Percentiles rank a stretch among this genome's conserved stretches.
Evolutionary conservation across 2,888 invertebrate genomes (phyloP).

Genomic region (Drosophila nr. fundita): DNA sequence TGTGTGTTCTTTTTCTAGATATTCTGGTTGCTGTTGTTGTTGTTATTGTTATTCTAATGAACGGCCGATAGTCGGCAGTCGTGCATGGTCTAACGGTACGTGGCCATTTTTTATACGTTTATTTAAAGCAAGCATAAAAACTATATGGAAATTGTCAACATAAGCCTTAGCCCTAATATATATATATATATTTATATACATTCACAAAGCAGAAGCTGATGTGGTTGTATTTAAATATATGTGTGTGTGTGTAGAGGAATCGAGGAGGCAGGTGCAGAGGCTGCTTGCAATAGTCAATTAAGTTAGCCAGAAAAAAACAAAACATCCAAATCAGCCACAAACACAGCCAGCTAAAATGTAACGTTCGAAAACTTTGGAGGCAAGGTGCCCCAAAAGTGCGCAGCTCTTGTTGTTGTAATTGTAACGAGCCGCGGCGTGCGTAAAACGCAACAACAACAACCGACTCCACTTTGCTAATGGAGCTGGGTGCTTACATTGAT

Average conservation of each 20-base stretch:
- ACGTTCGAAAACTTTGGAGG: conserved; percentile 17
- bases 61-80: conserved; percentile 49
- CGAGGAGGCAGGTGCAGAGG: background rate
- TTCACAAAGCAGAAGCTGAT: conserved; percentile 21
- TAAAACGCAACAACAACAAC: conserved; percentile 53
- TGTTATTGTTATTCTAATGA: conserved; percentile 18
- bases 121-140: conserved; percentile 47
- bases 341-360: conserved; percentile 40
- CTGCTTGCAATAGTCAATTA: conserved; percentile 31
- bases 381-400: conserved; percentile 33
- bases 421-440: conserved; percentile 55
- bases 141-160: conserved; percentile 37
- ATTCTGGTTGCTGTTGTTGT: conserved; percentile 8
- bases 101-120: conserved; percentile 51
- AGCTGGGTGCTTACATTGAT: conserved; percentile 59
- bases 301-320: conserved; percentile 20
- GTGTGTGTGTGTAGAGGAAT: background rate
- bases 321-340: conserved; percentile 38
- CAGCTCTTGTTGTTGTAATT: conserved; percentile 37
- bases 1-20: conserved; percentile 19
- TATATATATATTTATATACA: background rate
- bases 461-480: conserved; percentile 62
- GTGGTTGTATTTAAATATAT: background rate
- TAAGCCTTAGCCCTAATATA: conserved; percentile 20
- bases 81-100: conserved; percentile 39